These are phyloP conservation scores for Acrocephalus kingi DNA, from an alignment of 2,113 vertebrate species.

Conservation along the genomic window DNA sequence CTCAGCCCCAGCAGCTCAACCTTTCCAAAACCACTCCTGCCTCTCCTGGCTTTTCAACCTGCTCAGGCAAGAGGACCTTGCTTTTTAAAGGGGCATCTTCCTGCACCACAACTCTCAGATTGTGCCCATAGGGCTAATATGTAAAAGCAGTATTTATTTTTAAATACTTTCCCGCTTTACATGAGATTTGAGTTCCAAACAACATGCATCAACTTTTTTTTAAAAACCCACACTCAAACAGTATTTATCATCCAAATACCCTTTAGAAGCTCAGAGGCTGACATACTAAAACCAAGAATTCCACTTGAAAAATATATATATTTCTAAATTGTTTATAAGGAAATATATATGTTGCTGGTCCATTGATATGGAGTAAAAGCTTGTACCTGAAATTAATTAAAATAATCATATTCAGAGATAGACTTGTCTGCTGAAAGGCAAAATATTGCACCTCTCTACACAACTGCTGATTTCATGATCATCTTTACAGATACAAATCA, in stretches of 20 bases:
- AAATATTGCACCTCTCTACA: background rate
- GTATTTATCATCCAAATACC: slow-evolving; percentile 4
- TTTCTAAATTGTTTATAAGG: background rate
- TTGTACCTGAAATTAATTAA: slow-evolving; percentile 22
- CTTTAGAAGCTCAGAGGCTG: slow-evolving; percentile 15
- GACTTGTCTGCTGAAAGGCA: background rate
- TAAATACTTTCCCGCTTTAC: slow-evolving; percentile 22
- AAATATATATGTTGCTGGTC: background rate
- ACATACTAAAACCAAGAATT: background rate
- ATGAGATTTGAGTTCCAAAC: background rate
- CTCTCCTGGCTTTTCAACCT: background rate
- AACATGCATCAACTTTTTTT: background rate
- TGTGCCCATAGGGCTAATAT: background rate
- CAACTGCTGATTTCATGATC: background rate
- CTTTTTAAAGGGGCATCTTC: background rate
- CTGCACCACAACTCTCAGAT: background rate
- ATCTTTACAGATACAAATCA: background rate
- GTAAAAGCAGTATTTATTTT: slow-evolving; percentile 42
- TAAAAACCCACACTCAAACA: background rate
- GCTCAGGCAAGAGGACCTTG: background rate
- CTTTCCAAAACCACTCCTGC: background rate
- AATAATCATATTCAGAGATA: background rate
- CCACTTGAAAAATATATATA: background rate
- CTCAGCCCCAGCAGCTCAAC: background rate
- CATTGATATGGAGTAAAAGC: background rate